Evolutionary conservation across 2,888 invertebrate species (phyloP), one percentile per base, ranked within the genome.

Genomic region (Drosophila pegasa): DNA sequence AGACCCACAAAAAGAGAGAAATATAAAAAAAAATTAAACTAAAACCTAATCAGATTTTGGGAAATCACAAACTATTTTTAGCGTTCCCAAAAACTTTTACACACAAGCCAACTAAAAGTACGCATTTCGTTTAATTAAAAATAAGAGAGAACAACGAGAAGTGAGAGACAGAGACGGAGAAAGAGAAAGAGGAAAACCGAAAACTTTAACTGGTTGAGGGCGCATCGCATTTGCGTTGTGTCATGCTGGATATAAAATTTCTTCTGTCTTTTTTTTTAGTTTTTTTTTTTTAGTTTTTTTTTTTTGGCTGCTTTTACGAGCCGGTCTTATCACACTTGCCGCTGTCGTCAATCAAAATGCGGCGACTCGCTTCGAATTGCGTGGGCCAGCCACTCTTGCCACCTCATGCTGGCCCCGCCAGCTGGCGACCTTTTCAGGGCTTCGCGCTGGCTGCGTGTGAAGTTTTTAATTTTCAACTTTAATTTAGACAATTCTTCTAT

Each of bases 401-500:
- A 25, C 5, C 38, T 45, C 18, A 38, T 35, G 22, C 50, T 45
- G 29, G n/a, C 50, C 22, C 18, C 43, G 27, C 62, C 45, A 22
- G 47, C 37, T 35, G 37, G 16, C 25, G 41, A 9, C 35, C 40
- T 57, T 59, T 16, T 31, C 55, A 57, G 43, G 43, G 59, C 1
- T 16, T 35, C 50, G 60, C 50, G 60, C 57, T 48, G 33, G 67
- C 74, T 83, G 88, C 83, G 83, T 83, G 83, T 83, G 83, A 83
- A 83, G 83, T 83, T 83, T 83, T 83, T 83, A 83, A 83, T 83
- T 82, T 87, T 76, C 83, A 79, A 86, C 88, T 77, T 82, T 87
- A 87, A 87, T 85, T 87, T 82, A 71, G 79, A 87, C 83, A 87
- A 85, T 87, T 87, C 88, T 69, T 75, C 71, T 59, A 67, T 80